phyloP scores from a whole-genome alignment of 2,113 vertebrate genomes.

The Abramis brama region DNA sequence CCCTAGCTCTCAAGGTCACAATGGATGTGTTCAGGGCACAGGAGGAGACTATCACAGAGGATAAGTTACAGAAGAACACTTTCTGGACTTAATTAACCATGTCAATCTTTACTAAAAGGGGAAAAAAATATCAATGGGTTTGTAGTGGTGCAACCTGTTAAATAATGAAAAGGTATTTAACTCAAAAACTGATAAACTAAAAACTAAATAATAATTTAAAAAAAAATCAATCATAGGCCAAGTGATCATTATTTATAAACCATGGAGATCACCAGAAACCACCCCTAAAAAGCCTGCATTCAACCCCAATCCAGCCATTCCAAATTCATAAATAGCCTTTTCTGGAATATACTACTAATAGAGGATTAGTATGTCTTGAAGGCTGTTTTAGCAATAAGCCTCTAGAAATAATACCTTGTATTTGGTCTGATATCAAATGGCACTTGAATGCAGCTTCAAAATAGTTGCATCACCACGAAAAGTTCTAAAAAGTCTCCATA shows the following conservation, averaged over 20 bases:
- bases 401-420: not conserved
- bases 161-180: not conserved
- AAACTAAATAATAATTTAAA: not conserved
- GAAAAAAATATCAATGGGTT: not conserved
- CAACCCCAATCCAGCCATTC: not conserved
- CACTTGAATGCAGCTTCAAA: not conserved
- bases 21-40: slow-evolving; percentile 39
- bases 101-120: not conserved
- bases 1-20: slow-evolving; percentile 53
- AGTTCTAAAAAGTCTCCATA: slow-evolving; percentile 17
- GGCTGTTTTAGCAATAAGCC: not conserved
- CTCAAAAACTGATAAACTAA: too few species aligned
- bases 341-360: not conserved
- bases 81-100: not conserved
- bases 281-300: not conserved
- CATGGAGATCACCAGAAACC: not conserved
- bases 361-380: not conserved
- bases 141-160: not conserved
- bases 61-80: not conserved
- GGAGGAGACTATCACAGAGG: slow-evolving; percentile 39
- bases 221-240: not conserved
- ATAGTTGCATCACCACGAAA: not conserved
- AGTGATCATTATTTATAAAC: not conserved
- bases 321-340: not conserved
- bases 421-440: not conserved